Conservation (phyloP, 2,797 vertebrate genomes). For the Selene dorsalis region DNA sequence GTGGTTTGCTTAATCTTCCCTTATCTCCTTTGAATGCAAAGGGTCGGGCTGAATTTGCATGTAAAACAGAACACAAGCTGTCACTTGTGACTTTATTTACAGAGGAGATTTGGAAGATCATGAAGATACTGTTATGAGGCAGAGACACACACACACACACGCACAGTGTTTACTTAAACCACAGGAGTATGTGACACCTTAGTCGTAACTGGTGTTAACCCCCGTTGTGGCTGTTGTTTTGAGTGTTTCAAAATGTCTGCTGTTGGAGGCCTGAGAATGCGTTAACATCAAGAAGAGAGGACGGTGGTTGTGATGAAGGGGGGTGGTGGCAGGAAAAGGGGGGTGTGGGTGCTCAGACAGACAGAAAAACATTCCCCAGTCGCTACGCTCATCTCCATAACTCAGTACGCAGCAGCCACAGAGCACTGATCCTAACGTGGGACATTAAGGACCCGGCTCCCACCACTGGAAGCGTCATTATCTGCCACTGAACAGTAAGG, state of each 20-base stretch:
- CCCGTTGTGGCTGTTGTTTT: slow-evolving; percentile 76
- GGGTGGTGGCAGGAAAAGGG: background rate
- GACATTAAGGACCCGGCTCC: slow-evolving; percentile 58
- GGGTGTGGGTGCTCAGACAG: slow-evolving; percentile 70
- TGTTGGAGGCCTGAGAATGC: slow-evolving; percentile 80
- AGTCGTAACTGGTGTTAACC: slow-evolving; percentile 84
- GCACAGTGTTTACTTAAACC: slow-evolving; percentile 77
- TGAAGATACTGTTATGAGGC: slow-evolving; percentile 52
- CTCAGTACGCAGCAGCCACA: slow-evolving; percentile 65
- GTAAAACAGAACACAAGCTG: slow-evolving; percentile 67
- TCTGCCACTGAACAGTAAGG: slow-evolving; percentile 49
- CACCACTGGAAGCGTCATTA: slow-evolving; percentile 47
- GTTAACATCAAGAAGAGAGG: slow-evolving; percentile 81
- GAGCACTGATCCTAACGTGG: slow-evolving; percentile 55
- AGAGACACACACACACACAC: slow-evolving; percentile 40
- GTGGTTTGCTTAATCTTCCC: slow-evolving; percentile 63
- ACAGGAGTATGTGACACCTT: slow-evolving; percentile 82
- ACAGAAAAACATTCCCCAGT: slow-evolving; percentile 85
- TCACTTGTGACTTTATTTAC: slow-evolving; percentile 73
- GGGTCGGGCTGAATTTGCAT: slow-evolving; percentile 58
- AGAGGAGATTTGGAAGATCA: slow-evolving; percentile 59
- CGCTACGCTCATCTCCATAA: slow-evolving; percentile 80
- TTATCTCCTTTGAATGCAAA: slow-evolving; percentile 71
- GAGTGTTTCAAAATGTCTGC: slow-evolving; percentile 80
- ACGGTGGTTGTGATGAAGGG: slow-evolving; percentile 39